Base-by-base conservation (phyloP, 2,797 vertebrate genomes). In the Alectoris magna region DNA sequence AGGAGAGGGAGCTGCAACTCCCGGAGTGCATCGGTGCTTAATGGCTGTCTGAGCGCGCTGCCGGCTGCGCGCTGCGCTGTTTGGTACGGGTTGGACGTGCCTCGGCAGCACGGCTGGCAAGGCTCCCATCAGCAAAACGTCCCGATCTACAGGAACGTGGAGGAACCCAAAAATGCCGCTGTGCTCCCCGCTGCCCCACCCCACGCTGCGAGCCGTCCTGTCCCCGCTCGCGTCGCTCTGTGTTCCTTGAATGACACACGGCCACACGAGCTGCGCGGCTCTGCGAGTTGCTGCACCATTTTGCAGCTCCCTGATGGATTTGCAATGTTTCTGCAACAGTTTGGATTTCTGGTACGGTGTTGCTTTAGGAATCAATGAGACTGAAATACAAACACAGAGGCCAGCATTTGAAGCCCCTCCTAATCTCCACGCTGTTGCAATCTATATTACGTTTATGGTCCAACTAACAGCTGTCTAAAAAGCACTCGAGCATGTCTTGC, bases 1-100 rank as follows among this genome's bases (percentile, higher is more conserved):
- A 70, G 43, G 77, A 78, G 91, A 93, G 94, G 91, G 95, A 91
- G 67, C 72, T 76, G 75, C 68, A 85, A 91, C 84, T 68, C 79
- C 84, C 84, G 43, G 60, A 58, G 31, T 23, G 62, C 93, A 84
- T 93, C 1, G 0, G n/a, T 64, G 90, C 64, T 71, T 90, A 95
- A 95, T 87, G 88, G 81, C 80, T 88, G 93, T 39, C 2, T 7
- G 84, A 82, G 38, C 38, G 38, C 38, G 38, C 38, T 39, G 38
- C 38, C 9, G 38, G 38, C 90, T 29, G 0, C 73, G 73, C 76
- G 59, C 90, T 73, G 60, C 1, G 4, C 88, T 84, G 84, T 91
- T 95, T 91, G 78, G 91, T 95, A 75, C 67, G 49, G 43, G 3
- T 84, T 93, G 92, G 66, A 74, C 66, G 88, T 88, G 87, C 68